Conservation (phyloP, 1,140 invertebrate genomes). For the Halesus radiatus region DNA sequence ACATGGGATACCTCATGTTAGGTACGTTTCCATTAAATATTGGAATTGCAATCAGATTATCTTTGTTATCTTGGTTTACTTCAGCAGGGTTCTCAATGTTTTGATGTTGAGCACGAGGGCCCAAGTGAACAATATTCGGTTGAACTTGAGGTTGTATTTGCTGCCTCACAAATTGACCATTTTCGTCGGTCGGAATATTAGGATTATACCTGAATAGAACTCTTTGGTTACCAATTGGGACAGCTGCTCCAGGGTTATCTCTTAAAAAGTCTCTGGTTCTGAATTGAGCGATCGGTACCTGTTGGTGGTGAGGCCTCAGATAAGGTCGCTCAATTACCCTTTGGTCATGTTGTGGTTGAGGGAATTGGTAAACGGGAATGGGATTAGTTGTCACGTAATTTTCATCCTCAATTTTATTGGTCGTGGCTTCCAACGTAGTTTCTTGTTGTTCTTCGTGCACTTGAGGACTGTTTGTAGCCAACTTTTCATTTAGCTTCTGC, state of each 20-base stretch:
- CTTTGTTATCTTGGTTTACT: slow-evolving; percentile 43
- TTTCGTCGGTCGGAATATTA: slow-evolving; percentile 63
- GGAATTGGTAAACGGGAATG: slow-evolving; percentile 65
- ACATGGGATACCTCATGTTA: slow-evolving; percentile 59
- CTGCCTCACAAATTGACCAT: slow-evolving; percentile 65
- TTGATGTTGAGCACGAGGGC: slow-evolving; percentile 36
- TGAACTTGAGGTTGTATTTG: slow-evolving; percentile 57
- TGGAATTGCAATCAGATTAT: slow-evolving; percentile 49
- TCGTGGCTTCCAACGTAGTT: slow-evolving; percentile 67
- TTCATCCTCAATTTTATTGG: slow-evolving; percentile 65
- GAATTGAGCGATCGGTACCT: slow-evolving; percentile 65
- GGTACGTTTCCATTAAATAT: slow-evolving; percentile 40
- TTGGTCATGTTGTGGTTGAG: slow-evolving; percentile 61
- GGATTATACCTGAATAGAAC: slow-evolving; percentile 67
- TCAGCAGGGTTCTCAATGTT: slow-evolving; percentile 31
- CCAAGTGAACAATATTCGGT: slow-evolving; percentile 51
- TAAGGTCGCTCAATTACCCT: slow-evolving; percentile 68
- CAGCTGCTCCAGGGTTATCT: slow-evolving; percentile 67
- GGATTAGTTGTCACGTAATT: slow-evolving; percentile 66
- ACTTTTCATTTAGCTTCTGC: slow-evolving; percentile 66
- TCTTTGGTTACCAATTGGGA: slow-evolving; percentile 69
- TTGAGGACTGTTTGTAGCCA: slow-evolving; percentile 64
- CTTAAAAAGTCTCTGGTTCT: slow-evolving; percentile 67
- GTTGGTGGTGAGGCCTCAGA: slow-evolving; percentile 63
- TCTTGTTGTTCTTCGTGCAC: slow-evolving; percentile 64